Base-by-base conservation (phyloP, 2,888 invertebrate genomes). In the Tachina lurida region DNA sequence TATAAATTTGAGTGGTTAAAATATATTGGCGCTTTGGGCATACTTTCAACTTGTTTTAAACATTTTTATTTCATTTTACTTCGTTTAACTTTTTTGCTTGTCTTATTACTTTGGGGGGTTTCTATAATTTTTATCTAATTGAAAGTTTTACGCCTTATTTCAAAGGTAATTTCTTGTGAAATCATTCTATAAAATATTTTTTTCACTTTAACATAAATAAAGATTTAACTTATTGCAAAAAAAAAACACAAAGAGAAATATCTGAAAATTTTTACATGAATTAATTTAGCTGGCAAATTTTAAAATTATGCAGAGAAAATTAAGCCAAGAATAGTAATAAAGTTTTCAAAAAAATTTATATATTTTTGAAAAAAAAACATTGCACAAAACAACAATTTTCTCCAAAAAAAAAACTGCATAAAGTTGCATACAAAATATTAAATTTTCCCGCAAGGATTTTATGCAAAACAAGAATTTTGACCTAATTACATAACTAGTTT, bases 1-100 rank as follows among this genome's bases (percentile, higher is more conserved):
- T 76, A 85, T 82, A 82, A 70, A 82, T 75, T 85, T 82, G 56
- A 82, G 82, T 75, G 85, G 81, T 85, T 85, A 45, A 82, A 81
- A 82, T 85, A 73, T 82, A 82, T 85, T 82, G 77, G 62, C 74
- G 82, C 82, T 82, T 75, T 71, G 82, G 74, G 85, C 85, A 65
- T 78, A 74, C 70, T 78, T 82, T 85, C 19, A 31, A 47, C 74
- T 78, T 78, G 63, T 60, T 78, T 82, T 74, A 67, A 81, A 56
- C 63, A 56, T 58, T 84, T 81, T 19, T 39, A 52, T 67, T 75
- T 74, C 19, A 43, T 71, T 75, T 84, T 17, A 41, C 43, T 54
- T 10, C 49, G 10, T 76, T 75, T 84, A 19, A 63, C 56, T 45
- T 47, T 45, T 65, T n/a, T 54, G 5, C 43, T 17, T 22, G 22